Percentiles rank a stretch among this genome's conserved stretches.
Conservation (phyloP, 2,888 invertebrate genomes). For the Pantelozetes paolii region DNA sequence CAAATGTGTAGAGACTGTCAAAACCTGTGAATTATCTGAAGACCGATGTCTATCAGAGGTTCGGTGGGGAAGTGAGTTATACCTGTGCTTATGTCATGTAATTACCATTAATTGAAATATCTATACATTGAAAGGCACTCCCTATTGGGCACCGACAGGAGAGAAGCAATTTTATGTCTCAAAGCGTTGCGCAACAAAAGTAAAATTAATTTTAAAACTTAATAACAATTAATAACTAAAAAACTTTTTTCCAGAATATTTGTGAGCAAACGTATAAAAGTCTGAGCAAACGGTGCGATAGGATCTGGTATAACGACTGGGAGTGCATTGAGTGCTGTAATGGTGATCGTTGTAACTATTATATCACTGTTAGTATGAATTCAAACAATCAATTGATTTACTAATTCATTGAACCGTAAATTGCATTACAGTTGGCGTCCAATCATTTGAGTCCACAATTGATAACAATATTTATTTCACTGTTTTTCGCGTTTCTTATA, state of each 20-base stretch:
- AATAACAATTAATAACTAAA: constrained; percentile 1
- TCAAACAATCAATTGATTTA: not conserved
- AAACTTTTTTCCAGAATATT: constrained; percentile 7
- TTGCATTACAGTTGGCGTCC: constrained; percentile 1
- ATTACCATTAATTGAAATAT: not conserved
- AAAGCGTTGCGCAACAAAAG: constrained; percentile 78
- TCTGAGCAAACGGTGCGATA: constrained; percentile 73
- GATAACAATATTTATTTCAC: constrained; percentile 2
- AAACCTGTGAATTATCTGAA: constrained; percentile 79
- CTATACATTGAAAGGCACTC: constrained; percentile 61
- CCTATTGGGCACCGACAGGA: constrained; percentile 89
- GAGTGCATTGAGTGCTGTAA: constrained; percentile 91
- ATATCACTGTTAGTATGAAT: constrained; percentile 73
- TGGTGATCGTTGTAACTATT: constrained; percentile 93
- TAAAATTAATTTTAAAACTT: constrained; percentile 52
- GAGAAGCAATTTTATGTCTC: constrained; percentile 88
- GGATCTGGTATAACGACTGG: constrained; percentile 94
- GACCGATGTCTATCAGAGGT: constrained; percentile 84
- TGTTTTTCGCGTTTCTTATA: not conserved
- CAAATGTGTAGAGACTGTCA: constrained; percentile 86
- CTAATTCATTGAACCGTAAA: not conserved
- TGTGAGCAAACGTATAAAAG: constrained; percentile 68
- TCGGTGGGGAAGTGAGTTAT: constrained; percentile 76
- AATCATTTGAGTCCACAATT: constrained; percentile 7
- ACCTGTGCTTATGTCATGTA: too few species aligned